Base-by-base conservation (phyloP, 2,113 vertebrate genomes). In the Crotalus helleri region DNA sequence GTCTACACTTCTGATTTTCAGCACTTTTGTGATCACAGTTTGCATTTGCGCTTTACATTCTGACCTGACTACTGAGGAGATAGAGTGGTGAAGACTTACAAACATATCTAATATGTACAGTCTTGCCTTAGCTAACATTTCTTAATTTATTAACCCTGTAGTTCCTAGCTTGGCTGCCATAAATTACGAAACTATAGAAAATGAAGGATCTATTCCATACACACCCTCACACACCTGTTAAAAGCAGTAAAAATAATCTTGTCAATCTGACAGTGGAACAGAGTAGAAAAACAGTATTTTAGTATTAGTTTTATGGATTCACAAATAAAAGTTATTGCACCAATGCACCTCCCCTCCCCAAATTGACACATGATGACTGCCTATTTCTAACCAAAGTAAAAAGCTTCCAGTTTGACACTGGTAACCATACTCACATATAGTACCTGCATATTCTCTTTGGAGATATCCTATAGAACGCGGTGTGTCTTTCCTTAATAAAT, bases 291-390 rank as follows among this genome's bases (percentile, higher is more conserved):
- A 11, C 24, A 39, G 11, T 9, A 7, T 54, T 51, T 93, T 57
- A 2, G 92, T 88, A 91, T 17, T 1, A 74, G 39, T 23, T 8
- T 92, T 88, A 64, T 2, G 69, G 95, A 89, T 81, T 95, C 94
- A 91, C 92, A 13, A 53, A 93, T 85, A 90, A 0, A 0, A 92
- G 98, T 98, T 98, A 98, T 98, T 98, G 98, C 98, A 98, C 97
- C 97, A 98, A 97, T 97, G 97, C 95, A 91, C 96, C 96, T 96
- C 96, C 96, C 91, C 95, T 96, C 97, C 96, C 96, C 95, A 96
- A 97, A 96, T 94, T 94, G 94, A 97, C 96, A 95, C 96, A 97
- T 95, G 69, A 97, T 93, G 97, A 97, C 90, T 1, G 0, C 93
- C 95, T 94, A 97, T 94, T 94, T 97, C 97, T 95, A 97, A 74